A percentile compares a stretch with the other conserved stretches of the same genome.
phyloP scores from a whole-genome alignment of 1,140 invertebrate species.

The Leguminivora glycinivorella region DNA sequence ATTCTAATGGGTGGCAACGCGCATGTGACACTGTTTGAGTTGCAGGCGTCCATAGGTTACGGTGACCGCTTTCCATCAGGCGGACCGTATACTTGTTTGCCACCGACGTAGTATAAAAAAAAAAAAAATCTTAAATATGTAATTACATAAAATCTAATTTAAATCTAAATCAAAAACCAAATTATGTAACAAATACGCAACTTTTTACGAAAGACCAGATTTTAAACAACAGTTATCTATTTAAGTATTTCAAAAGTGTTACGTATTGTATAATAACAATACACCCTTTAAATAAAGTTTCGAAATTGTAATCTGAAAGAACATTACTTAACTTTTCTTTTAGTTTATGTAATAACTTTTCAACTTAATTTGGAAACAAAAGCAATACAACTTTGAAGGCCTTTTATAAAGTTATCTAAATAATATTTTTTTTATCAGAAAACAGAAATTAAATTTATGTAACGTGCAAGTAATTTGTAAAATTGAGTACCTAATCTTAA shows the following conservation, averaged over 20 bases:
- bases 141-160: no score
- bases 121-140: no score
- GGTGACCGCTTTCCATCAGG: no score
- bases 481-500: no score
- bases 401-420: not conserved
- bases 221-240: not conserved
- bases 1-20: no score
- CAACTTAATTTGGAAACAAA: not conserved
- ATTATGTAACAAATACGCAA: not conserved
- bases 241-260: no score
- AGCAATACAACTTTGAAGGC: slow-evolving; percentile 6
- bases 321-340: not conserved
- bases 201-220: not conserved
- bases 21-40: no score
- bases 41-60: no score
- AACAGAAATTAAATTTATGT: not conserved
- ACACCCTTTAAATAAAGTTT: not conserved
- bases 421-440: not conserved
- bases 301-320: not conserved
- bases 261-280: not conserved
- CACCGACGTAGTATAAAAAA: no score
- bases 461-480: no score
- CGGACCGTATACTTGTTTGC: no score
- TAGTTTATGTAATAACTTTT: not conserved
- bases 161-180: no score